Base-by-base conservation (phyloP, 2,888 invertebrate species). In the Agriopis aurantiaria region DNA sequence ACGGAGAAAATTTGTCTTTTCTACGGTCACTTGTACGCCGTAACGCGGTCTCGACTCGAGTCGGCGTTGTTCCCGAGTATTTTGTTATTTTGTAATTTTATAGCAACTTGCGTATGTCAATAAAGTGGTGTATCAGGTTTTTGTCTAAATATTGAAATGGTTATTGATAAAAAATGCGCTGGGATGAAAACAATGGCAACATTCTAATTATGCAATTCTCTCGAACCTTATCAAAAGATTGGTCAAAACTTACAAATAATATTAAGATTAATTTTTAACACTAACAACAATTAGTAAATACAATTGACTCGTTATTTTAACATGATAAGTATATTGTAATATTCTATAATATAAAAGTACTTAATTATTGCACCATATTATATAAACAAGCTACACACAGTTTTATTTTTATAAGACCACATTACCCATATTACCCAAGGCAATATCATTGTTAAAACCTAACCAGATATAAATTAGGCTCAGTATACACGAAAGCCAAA, bases 311-410 rank as follows among this genome's bases (percentile, higher is more conserved):
- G 8, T 58, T 58, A 46, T 58, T 58, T 46, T 58, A 10, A 17
- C 17, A n/a, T 71, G 62, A 72, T 72, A 71, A 52, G 68, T 66
- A 69, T 71, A 51, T 61, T 65, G 64, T 65, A 74, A 71, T 72
- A 66, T 69, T 72, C 58, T 64, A 69, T 51, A 59, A 58, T 68
- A 61, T 71, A 73, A 73, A 74, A 75, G 63, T 63, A 71, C 63
- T 59, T 66, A 77, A 73, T 78, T 84, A 86, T 86, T 86, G 86
- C 86, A 86, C 86, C 82, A 65, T 73, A 78, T 40, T 78, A 65
- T 74, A 78, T 49, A 78, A 76, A 74, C 14, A 74, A 67, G 57
- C 69, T 73, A 74, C 69, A 71, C 74, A 74, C 60, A 68, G 46
- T 46, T 61, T 46, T 12, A 57, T 65, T 56, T 51, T 55, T 58